A percentile compares a stretch with the other conserved stretches of the same genome.
Conservation (phyloP, 1,140 invertebrate species). For the Rhizoglyphus robini region DNA sequence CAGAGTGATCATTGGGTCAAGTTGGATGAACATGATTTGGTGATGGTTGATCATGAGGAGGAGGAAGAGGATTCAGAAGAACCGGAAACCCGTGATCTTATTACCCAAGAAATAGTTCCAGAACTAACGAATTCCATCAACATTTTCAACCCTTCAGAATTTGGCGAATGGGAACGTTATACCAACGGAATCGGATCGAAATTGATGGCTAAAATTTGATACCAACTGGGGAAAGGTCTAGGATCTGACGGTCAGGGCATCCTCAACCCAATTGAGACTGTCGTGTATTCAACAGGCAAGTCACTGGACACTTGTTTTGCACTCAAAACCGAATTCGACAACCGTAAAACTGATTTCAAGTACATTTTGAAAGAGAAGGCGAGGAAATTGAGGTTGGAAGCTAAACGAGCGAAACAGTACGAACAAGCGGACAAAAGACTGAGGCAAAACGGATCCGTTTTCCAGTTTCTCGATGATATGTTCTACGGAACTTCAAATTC, state of each 20-base stretch:
- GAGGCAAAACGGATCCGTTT: too few relatives aligned
- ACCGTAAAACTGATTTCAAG: neutral
- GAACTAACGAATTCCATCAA: too few relatives aligned
- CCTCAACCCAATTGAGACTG: conserved; percentile 64
- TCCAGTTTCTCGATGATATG: too few relatives aligned
- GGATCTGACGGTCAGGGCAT: conserved; percentile 63
- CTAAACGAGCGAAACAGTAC: too few relatives aligned
- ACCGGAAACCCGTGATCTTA: neutral
- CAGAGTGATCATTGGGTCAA: conserved; percentile 4
- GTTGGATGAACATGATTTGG: neutral
- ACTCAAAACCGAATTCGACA: conserved; percentile 26
- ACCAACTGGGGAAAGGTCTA: conserved; percentile 64
- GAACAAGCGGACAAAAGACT: too few relatives aligned
- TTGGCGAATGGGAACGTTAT: conserved; percentile 74
- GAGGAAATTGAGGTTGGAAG: conserved; percentile 7
- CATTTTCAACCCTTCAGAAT: conserved; percentile 26
- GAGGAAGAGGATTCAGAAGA: neutral
- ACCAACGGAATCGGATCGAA: conserved; percentile 80
- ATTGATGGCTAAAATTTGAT: conserved; percentile 82
- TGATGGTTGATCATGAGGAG: conserved; percentile 16
- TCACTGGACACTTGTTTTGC: conserved; percentile 50
- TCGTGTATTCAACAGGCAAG: conserved; percentile 59
- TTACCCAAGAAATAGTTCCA: neutral
- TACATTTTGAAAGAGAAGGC: neutral
- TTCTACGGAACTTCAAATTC: too few relatives aligned